These are phyloP conservation scores for Hystrix cristata DNA, from an alignment of 2,113 vertebrate genomes.

Conservation along the genomic window DNA sequence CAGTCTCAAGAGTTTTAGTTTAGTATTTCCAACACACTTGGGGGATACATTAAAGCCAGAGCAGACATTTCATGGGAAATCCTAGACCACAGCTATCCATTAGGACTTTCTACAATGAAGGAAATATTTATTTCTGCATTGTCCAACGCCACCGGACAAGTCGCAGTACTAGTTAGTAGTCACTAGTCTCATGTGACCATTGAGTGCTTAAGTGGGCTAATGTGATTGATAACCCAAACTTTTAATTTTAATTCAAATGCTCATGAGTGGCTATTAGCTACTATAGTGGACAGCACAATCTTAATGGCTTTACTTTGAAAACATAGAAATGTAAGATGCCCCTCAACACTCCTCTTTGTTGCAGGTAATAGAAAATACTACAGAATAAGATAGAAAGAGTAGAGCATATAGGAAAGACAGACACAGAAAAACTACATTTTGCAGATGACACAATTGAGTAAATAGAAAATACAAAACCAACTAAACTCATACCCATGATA, in stretches of 20 bases:
- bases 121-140: background rate
- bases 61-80: background rate
- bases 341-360: background rate
- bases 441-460: background rate
- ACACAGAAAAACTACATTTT: background rate
- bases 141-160: background rate
- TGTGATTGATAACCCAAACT: background rate
- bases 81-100: background rate
- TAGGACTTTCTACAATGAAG: background rate
- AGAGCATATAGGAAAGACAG: background rate
- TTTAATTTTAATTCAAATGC: background rate
- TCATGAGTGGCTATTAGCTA: background rate
- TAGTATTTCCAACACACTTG: background rate
- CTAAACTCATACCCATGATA: background rate
- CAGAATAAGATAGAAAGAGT: slow-evolving; percentile 1
- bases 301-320: background rate
- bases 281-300: background rate
- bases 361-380: background rate
- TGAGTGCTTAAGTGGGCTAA: background rate
- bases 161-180: background rate
- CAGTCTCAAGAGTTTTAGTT: background rate
- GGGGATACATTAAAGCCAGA: background rate
- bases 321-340: background rate
- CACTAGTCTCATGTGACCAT: background rate
- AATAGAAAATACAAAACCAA: slow-evolving; percentile 49